Evolutionary conservation across 2,113 vertebrate species (phyloP).

Genomic region (Tretioscincus oriximinensis): DNA sequence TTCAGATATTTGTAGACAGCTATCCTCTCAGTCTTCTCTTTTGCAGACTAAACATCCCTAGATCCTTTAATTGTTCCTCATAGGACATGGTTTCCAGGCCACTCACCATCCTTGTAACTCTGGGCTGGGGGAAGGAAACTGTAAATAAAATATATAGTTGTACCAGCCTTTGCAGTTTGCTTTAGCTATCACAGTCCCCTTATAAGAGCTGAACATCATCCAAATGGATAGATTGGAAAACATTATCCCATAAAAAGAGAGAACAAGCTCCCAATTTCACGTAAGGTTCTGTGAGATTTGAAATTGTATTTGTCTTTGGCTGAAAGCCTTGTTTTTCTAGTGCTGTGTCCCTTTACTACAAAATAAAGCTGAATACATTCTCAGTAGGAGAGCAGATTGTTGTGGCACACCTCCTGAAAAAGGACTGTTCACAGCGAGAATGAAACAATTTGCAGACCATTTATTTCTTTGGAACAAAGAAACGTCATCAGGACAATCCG

Average conservation of each 20-base stretch:
- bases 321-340: constrained; percentile 63
- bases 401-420: constrained; percentile 54
- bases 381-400: constrained; percentile 63
- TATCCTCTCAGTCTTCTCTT: too few relatives aligned
- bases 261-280: constrained; percentile 45
- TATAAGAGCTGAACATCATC: constrained; percentile 58
- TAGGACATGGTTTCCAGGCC: too few relatives aligned
- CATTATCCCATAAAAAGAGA: constrained; percentile 58
- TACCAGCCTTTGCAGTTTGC: constrained; percentile 56
- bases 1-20: too few relatives aligned
- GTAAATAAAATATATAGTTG: too few relatives aligned
- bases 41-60: too few relatives aligned
- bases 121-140: too few relatives aligned
- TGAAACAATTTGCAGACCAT: not conserved
- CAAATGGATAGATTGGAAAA: constrained; percentile 68
- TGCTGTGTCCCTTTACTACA: constrained; percentile 52
- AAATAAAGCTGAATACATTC: constrained; percentile 43
- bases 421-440: constrained; percentile 50
- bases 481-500: constrained; percentile 42
- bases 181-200: constrained; percentile 70
- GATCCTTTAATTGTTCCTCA: too few relatives aligned
- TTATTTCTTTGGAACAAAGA: constrained; percentile 39
- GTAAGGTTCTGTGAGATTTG: constrained; percentile 58
- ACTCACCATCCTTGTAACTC: too few relatives aligned
- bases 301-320: constrained; percentile 42